Evolutionary conservation across 2,113 vertebrate genomes (phyloP).

Genomic region (Perca flavescens): DNA sequence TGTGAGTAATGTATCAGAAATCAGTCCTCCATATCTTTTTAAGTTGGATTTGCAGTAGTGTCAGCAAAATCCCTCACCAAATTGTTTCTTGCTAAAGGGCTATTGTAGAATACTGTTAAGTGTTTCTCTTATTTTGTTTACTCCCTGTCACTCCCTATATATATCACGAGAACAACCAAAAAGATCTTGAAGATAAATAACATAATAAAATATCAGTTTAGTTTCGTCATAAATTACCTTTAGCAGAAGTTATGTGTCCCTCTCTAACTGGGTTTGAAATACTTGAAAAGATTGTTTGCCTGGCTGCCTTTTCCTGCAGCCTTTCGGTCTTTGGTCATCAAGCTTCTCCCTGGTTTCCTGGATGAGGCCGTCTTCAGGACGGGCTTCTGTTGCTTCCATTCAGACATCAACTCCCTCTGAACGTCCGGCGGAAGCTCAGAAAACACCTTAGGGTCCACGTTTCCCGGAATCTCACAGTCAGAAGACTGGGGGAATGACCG

Average conservation of each 20-base stretch:
- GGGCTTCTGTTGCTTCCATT: slow-evolving; percentile 85
- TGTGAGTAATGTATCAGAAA: neutral
- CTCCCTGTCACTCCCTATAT: neutral
- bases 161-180: neutral
- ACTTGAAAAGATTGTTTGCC: slow-evolving; percentile 84
- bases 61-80: neutral
- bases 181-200: neutral
- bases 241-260: neutral
- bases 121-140: neutral
- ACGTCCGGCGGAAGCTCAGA: slow-evolving; percentile 88
- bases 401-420: slow-evolving; percentile 86
- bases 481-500: neutral
- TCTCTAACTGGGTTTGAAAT: slow-evolving; percentile 84
- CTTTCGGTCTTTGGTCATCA: slow-evolving; percentile 70
- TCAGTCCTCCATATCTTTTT: neutral
- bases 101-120: neutral
- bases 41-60: neutral
- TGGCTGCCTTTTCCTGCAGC: slow-evolving; percentile 50
- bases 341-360: slow-evolving; percentile 60
- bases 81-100: neutral
- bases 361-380: slow-evolving; percentile 63
- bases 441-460: slow-evolving; percentile 88
- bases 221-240: too few relatives aligned
- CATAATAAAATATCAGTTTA: neutral
- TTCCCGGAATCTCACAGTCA: slow-evolving; percentile 78